Conservation (phyloP, 2,113 vertebrate species). For the Bubo blakistoni region DNA sequence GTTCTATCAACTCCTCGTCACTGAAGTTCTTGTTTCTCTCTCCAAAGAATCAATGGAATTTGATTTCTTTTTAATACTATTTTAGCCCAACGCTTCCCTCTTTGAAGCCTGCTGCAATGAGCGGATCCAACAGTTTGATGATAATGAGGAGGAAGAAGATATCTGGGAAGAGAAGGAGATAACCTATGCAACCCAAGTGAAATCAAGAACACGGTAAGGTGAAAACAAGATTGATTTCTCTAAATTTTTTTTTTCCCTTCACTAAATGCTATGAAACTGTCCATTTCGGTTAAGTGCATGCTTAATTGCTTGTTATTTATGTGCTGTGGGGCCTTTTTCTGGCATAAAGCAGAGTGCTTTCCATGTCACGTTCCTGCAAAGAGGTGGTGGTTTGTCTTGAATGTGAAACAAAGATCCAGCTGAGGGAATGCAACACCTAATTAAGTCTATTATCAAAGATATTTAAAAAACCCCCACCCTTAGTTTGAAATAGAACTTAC, state of each 20-base stretch:
- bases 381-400: not conserved
- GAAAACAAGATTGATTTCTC: accelerated
- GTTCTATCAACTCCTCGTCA: not conserved
- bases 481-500: not conserved
- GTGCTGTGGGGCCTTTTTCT: not conserved
- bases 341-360: accelerated
- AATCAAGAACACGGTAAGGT: constrained; percentile 87
- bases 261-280: accelerated
- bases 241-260: not conserved
- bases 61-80: not conserved
- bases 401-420: not conserved
- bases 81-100: constrained; percentile 86
- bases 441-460: not conserved
- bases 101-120: constrained; percentile 96
- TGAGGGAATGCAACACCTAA: not conserved
- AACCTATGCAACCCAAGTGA: constrained; percentile 84
- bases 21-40: not conserved
- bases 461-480: too few relatives aligned
- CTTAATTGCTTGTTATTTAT: not conserved
- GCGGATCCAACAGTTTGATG: constrained; percentile 91
- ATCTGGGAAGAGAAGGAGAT: constrained; percentile 95
- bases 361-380: not conserved
- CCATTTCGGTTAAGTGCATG: accelerated
- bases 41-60: not conserved
- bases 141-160: constrained; percentile 89